phyloP scores from a whole-genome alignment of 2,888 invertebrate species.

The Luperina nickerlii region DNA sequence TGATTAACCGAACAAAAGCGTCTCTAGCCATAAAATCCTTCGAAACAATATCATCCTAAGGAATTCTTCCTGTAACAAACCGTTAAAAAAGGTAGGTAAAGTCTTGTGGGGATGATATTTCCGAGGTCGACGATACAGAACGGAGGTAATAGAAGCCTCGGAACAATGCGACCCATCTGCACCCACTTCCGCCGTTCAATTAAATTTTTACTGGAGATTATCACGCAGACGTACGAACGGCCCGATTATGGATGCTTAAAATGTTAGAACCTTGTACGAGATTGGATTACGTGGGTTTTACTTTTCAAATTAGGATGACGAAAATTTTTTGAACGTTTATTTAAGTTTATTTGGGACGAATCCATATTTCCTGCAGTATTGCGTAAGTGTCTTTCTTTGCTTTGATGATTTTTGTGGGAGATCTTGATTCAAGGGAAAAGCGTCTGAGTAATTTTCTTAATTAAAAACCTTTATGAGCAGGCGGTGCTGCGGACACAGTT shows the following conservation, averaged over 20 bases:
- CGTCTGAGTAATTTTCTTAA: no score
- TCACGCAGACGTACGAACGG: constrained; percentile 83
- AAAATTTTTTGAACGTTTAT: not conserved
- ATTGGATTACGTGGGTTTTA: constrained; percentile 47
- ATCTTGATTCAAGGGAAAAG: not conserved
- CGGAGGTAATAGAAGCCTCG: constrained; percentile 67
- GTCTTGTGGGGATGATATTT: constrained; percentile 77
- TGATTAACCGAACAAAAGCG: constrained; percentile 71
- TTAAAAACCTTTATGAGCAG: not conserved
- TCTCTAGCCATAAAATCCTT: constrained; percentile 54
- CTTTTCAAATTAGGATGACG: constrained; percentile 26
- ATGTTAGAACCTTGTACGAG: constrained; percentile 43
- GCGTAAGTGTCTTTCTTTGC: not conserved
- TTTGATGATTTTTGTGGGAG: not conserved
- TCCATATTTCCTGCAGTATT: constrained; percentile 4
- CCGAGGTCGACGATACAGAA: constrained; percentile 67
- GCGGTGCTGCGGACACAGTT: not conserved
- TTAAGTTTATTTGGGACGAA: not conserved
- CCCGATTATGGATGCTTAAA: constrained; percentile 65
- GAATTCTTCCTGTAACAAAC: constrained; percentile 66
- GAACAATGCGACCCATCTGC: constrained; percentile 85
- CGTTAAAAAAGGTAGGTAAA: constrained; percentile 69
- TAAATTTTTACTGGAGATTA: constrained; percentile 90
- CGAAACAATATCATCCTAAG: constrained; percentile 62
- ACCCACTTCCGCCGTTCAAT: constrained; percentile 86